These are phyloP conservation scores for Micoletzkya japonica DNA, from an alignment of 2,888 invertebrate genomes.

Conservation along the genomic window DNA sequence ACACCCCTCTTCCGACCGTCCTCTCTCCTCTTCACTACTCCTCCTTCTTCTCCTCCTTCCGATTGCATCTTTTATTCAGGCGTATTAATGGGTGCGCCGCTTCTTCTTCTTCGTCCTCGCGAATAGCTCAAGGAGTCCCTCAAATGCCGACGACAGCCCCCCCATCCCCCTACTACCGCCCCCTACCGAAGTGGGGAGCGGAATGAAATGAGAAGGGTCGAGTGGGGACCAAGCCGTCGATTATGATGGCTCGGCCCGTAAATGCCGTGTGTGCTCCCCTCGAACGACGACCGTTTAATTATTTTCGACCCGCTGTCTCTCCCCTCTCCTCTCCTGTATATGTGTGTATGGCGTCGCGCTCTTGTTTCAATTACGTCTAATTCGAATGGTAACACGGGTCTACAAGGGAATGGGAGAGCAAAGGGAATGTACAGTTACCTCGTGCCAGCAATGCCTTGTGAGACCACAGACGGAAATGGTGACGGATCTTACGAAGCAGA, in stretches of 20 bases:
- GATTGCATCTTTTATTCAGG: constrained; percentile 30
- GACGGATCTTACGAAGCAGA: constrained; percentile 5
- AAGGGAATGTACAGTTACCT: constrained; percentile 11
- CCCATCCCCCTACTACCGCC: background rate
- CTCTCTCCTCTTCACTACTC: background rate
- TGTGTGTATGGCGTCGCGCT: background rate
- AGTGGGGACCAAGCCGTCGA: background rate
- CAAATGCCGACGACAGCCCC: constrained; percentile 12
- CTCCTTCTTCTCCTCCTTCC: background rate
- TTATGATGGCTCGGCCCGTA: background rate
- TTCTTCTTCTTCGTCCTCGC: constrained; percentile 7
- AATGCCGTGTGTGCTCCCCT: background rate
- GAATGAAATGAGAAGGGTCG: background rate
- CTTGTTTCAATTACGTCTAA: constrained; percentile 24
- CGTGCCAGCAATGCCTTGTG: constrained; percentile 3
- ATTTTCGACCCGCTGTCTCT: too few relatives aligned
- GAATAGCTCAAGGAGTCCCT: background rate
- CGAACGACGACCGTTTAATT: constrained; percentile 27
- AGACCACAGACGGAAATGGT: background rate
- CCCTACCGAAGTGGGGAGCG: background rate
- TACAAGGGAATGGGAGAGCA: background rate
- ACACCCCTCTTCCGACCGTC: background rate
- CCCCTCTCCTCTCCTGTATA: constrained; percentile 14
- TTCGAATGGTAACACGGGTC: background rate
- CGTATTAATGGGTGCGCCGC: constrained; percentile 27